Conservation (phyloP, 2,797 vertebrate species). For the Sebastes ruberrimus region DNA sequence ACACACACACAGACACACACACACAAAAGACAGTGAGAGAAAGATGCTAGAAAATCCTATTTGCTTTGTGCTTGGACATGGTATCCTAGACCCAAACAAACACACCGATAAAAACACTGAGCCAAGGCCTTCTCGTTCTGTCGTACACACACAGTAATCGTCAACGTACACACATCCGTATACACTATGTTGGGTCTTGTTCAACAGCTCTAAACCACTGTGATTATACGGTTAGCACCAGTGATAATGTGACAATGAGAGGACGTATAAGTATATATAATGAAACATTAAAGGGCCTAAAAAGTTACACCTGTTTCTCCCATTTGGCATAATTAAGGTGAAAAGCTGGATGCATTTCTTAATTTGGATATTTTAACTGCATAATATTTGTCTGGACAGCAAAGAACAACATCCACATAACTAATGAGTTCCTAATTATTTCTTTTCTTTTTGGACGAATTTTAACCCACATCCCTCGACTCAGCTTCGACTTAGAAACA, state of each 20-base stretch:
- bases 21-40: conserved; percentile 32
- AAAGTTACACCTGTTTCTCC: background rate
- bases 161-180: conserved; percentile 1
- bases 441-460: background rate
- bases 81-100: conserved; percentile 52
- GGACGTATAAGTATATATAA: background rate
- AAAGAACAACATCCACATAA: background rate
- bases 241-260: background rate
- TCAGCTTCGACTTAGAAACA: background rate
- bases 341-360: background rate
- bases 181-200: background rate
- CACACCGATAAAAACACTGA: conserved; percentile 34
- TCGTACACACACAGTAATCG: conserved; percentile 3
- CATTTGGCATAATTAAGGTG: background rate
- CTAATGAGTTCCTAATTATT: background rate
- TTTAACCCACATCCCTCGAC: background rate
- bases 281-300: background rate
- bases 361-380: background rate
- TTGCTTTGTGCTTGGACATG: conserved; percentile 72
- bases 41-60: conserved; percentile 72
- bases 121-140: conserved; percentile 19
- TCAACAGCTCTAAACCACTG: background rate
- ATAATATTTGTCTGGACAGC: background rate
- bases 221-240: conserved; percentile 7
- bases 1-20: conserved; percentile 17